Evolutionary conservation across 2,113 vertebrate species (phyloP).

Genomic region (Uria lomvia): DNA sequence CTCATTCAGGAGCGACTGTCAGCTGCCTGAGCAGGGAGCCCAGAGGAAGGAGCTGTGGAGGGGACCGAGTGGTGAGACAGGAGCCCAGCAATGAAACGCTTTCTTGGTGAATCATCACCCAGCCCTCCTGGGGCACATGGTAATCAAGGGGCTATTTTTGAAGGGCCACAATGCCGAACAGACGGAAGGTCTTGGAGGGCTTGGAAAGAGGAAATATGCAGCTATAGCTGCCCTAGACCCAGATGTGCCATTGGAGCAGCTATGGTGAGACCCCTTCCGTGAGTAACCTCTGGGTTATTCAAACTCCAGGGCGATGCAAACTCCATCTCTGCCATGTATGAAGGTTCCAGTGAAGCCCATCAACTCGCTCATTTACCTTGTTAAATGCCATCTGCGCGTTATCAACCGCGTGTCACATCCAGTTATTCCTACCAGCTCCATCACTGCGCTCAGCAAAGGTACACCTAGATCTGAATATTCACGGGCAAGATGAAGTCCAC

Average conservation of each 20-base stretch:
- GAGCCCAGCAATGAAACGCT: not conserved
- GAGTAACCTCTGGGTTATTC: not conserved
- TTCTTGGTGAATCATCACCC: not conserved
- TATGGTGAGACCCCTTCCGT: not conserved
- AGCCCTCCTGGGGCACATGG: not conserved
- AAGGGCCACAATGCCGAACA: not conserved
- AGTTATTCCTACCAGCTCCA: constrained; percentile 42
- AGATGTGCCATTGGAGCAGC: not conserved
- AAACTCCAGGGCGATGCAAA: not conserved
- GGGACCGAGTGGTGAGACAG: not conserved
- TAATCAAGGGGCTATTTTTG: not conserved
- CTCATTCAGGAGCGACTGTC: not conserved
- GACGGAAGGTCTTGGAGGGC: not conserved
- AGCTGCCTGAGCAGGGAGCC: not conserved
- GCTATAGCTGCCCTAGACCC: not conserved
- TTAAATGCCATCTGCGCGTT: constrained; percentile 38
- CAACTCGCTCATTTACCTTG: constrained; percentile 51
- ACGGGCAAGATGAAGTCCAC: not conserved
- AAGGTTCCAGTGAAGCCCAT: constrained; percentile 43
- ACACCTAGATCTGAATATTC: constrained; percentile 16
- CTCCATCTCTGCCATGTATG: not conserved
- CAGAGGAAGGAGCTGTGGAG: not conserved
- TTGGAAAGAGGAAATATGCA: not conserved
- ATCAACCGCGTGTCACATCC: constrained; percentile 17
- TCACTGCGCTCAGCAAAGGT: not conserved